phyloP scores from a whole-genome alignment of 2,888 invertebrate species.

The Vanessa cardui region DNA sequence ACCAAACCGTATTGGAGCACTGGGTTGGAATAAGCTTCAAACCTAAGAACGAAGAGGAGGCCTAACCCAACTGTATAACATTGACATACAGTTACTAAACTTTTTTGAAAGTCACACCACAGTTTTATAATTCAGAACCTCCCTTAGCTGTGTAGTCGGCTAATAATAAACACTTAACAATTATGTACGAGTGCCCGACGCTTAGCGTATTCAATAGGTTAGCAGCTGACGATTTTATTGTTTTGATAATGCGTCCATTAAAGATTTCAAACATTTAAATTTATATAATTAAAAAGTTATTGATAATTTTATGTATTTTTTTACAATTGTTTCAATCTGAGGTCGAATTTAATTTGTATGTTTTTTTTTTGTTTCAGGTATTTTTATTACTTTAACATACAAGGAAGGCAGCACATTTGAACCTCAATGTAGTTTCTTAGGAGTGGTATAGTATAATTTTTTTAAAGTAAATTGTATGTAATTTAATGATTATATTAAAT shows the following conservation, averaged over 20 bases:
- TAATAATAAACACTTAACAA: conserved; percentile 1
- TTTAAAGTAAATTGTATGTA: neutral
- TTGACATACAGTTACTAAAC: too few species aligned
- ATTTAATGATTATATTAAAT: neutral
- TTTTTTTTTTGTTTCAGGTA: conserved; percentile 11
- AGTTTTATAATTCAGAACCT: too few species aligned
- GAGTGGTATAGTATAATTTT: neutral
- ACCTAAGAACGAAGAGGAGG: too few species aligned
- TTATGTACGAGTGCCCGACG: neutral
- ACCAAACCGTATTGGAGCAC: too few species aligned
- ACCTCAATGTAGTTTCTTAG: neutral
- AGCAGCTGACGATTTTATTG: neutral
- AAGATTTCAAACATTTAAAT: neutral
- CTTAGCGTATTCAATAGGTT: neutral
- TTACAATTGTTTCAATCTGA: neutral
- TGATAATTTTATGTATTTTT: neutral
- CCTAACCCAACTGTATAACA: too few species aligned
- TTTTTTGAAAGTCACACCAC: too few species aligned
- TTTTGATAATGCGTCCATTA: neutral
- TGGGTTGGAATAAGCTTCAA: too few species aligned
- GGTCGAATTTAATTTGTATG: neutral
- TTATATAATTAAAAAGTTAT: neutral
- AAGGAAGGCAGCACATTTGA: neutral
- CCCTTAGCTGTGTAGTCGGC: neutral
- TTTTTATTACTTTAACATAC: neutral